Conservation (phyloP, 1,140 invertebrate genomes). For the Euglossa dilemma region DNA sequence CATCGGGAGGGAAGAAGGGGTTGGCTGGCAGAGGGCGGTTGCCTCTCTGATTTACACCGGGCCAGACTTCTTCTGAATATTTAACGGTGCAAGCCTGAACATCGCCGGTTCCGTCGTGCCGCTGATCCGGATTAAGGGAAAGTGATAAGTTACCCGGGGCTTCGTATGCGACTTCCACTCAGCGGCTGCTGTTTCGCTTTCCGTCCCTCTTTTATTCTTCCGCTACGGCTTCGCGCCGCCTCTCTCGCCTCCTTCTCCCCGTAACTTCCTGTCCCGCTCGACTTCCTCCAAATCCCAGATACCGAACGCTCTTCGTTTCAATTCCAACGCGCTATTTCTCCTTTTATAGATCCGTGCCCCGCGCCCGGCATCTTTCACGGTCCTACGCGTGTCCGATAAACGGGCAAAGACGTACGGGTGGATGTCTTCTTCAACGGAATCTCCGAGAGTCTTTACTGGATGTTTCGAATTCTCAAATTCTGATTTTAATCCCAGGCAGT, state of each 20-base stretch:
- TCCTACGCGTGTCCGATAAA: no score
- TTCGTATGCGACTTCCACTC: slow-evolving; percentile 65
- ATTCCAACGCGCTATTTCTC: slow-evolving; percentile 7
- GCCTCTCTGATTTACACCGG: slow-evolving; percentile 70
- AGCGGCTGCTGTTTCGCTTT: slow-evolving; percentile 54
- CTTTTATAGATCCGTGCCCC: not conserved
- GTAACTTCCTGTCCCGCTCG: not conserved
- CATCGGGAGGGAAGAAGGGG: slow-evolving; percentile 50
- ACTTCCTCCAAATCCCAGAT: slow-evolving; percentile 49
- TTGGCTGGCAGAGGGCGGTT: slow-evolving; percentile 45
- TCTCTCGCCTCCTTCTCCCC: not conserved
- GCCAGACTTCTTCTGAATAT: slow-evolving; percentile 73
- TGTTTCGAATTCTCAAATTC: no score
- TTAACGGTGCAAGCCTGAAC: slow-evolving; percentile 71
- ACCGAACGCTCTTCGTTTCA: slow-evolving; percentile 16
- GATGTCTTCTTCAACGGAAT: no score
- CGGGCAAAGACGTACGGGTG: no score
- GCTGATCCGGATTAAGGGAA: slow-evolving; percentile 76
- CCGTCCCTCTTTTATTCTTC: not conserved
- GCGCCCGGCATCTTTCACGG: no score
- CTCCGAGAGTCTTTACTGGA: no score
- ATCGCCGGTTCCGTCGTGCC: slow-evolving; percentile 59
- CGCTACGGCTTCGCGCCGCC: not conserved
- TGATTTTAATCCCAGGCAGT: no score
- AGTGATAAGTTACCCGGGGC: slow-evolving; percentile 72